Evolutionary conservation across 2,113 vertebrate genomes (phyloP).

Genomic region (Coryphaenoides rupestris): DNA sequence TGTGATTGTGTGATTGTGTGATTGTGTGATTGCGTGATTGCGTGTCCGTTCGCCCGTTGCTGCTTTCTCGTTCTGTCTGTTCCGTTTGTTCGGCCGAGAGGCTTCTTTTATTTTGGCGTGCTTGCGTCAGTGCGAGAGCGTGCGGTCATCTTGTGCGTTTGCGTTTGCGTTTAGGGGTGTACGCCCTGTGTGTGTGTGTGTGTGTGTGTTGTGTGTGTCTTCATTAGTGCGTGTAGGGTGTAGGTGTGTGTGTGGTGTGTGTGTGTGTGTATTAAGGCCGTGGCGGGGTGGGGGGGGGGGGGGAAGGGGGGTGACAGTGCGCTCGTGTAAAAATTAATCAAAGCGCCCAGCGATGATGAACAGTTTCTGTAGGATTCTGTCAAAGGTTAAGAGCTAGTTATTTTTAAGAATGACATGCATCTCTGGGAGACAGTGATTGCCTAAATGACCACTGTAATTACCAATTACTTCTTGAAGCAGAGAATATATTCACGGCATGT

Average conservation of each 20-base stretch:
- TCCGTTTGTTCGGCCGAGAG: too few relatives aligned
- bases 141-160: not conserved
- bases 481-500: constrained; percentile 99
- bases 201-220: not conserved
- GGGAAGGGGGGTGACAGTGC: not conserved
- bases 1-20: too few relatives aligned
- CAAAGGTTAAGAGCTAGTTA: constrained; percentile 99
- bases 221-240: not conserved
- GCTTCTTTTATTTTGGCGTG: not conserved
- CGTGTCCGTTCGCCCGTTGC: not conserved
- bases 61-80: too few relatives aligned
- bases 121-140: not conserved
- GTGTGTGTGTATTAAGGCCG: not conserved
- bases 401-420: constrained; percentile 99
- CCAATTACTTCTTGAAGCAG: constrained; percentile 99
- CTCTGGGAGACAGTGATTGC: constrained; percentile 99
- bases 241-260: not conserved
- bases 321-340: constrained; percentile 90
- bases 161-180: not conserved
- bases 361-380: constrained; percentile 99
- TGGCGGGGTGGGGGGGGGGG: not conserved
- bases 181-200: too few relatives aligned
- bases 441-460: constrained; percentile 99
- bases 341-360: constrained; percentile 99
- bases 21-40: not conserved